These are phyloP conservation scores for Turnix velox DNA, from an alignment of 2,113 vertebrate genomes.

Conservation along the genomic window DNA sequence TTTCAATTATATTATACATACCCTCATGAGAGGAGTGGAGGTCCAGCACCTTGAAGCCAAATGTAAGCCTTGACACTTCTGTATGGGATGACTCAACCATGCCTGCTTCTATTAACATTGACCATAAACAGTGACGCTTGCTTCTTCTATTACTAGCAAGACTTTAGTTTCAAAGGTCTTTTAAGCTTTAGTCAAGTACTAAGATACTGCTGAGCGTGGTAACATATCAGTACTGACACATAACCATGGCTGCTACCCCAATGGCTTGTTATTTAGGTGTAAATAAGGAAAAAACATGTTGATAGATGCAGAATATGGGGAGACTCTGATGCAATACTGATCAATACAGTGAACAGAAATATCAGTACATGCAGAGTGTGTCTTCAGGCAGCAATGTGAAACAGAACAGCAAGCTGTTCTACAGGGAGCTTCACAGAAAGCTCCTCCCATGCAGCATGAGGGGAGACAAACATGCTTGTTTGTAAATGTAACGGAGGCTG, in stretches of 20 bases:
- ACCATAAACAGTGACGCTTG: too few relatives aligned
- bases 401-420: not conserved
- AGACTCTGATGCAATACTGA: not conserved
- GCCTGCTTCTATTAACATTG: not conserved
- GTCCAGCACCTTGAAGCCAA: not conserved
- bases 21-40: not conserved
- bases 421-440: not conserved
- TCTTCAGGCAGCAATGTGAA: not conserved
- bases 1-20: not conserved
- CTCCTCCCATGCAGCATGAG: not conserved
- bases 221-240: not conserved
- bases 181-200: not conserved
- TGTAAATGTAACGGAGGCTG: not conserved
- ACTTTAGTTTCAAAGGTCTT: not conserved
- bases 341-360: not conserved
- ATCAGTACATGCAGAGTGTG: not conserved
- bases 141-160: not conserved
- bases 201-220: not conserved
- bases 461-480: not conserved
- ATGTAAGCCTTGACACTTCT: not conserved
- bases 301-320: not conserved
- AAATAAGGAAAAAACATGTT: not conserved
- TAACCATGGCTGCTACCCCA: not conserved
- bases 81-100: not conserved
- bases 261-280: not conserved